Percentiles rank a stretch among this genome's conserved stretches.
These are phyloP conservation scores for Laterallus jamaicensis DNA, from an alignment of 2,113 vertebrate genomes.

Conservation along the genomic window DNA sequence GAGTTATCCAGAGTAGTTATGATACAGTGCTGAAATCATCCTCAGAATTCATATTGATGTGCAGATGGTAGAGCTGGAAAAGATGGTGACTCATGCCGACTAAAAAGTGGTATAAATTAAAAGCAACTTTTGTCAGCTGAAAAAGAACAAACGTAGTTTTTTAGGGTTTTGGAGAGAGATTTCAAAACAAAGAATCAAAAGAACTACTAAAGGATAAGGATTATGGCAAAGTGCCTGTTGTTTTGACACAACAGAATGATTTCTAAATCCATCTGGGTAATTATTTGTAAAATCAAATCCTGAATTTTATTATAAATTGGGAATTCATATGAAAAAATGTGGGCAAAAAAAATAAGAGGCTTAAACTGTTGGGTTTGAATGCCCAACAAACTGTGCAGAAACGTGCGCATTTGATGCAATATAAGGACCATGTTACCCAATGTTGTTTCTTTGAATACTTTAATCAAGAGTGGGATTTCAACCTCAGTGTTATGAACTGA, in stretches of 20 bases:
- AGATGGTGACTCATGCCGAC: conserved; percentile 14
- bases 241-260: conserved; percentile 18
- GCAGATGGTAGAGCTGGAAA: conserved; percentile 49
- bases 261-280: conserved; percentile 1
- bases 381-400: neutral
- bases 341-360: neutral
- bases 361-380: neutral
- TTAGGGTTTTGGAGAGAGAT: neutral
- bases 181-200: conserved; percentile 25
- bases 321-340: neutral
- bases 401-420: neutral
- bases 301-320: neutral
- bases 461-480: neutral
- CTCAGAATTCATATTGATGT: neutral
- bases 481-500: neutral
- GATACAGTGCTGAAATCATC: conserved; percentile 3
- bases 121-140: conserved; percentile 35
- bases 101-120: conserved; percentile 46
- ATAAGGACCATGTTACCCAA: neutral
- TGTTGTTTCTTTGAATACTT: neutral
- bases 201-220: neutral
- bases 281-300: conserved; percentile 9
- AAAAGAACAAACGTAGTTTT: conserved; percentile 47
- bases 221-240: conserved; percentile 11
- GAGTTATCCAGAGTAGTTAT: neutral